Evolutionary conservation across 2,797 vertebrate genomes (phyloP).

Genomic region (Melanotaenia trifasciata): DNA sequence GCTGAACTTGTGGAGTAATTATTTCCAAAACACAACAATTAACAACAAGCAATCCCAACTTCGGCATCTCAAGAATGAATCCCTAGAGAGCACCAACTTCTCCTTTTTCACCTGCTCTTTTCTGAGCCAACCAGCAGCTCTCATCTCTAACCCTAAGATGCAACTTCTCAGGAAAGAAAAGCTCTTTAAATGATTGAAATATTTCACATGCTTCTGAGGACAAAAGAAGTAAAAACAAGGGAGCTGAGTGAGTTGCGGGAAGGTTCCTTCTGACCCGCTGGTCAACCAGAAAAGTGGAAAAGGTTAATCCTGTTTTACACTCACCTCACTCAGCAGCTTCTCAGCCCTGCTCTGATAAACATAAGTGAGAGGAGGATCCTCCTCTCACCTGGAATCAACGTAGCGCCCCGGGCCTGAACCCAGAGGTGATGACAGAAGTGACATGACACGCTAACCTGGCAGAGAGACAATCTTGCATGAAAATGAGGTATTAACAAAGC

Average conservation of each 20-base stretch:
- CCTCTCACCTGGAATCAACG: constrained; percentile 61
- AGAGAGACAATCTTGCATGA: neutral
- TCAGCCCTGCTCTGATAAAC: constrained; percentile 54
- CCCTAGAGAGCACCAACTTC: constrained; percentile 18
- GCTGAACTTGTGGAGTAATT: neutral
- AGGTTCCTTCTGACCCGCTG: constrained; percentile 54
- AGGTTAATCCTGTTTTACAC: constrained; percentile 73
- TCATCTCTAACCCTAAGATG: neutral
- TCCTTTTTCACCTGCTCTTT: constrained; percentile 58
- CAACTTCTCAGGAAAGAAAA: constrained; percentile 35
- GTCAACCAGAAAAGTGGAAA: constrained; percentile 71
- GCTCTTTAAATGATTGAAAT: constrained; percentile 71
- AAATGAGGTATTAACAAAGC: neutral
- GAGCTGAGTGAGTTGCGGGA: constrained; percentile 45
- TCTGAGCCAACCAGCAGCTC: constrained; percentile 15
- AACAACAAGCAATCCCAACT: neutral
- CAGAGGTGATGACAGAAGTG: constrained; percentile 41
- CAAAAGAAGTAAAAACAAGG: constrained; percentile 69
- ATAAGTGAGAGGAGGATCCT: constrained; percentile 45
- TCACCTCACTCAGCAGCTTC: constrained; percentile 73
- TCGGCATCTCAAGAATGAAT: constrained; percentile 36
- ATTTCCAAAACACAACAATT: neutral
- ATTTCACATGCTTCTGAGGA: constrained; percentile 62
- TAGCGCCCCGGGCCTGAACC: constrained; percentile 47
- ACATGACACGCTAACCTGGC: constrained; percentile 29